Conservation (phyloP, 2,888 invertebrate genomes). For the Lasius fuliginosus region DNA sequence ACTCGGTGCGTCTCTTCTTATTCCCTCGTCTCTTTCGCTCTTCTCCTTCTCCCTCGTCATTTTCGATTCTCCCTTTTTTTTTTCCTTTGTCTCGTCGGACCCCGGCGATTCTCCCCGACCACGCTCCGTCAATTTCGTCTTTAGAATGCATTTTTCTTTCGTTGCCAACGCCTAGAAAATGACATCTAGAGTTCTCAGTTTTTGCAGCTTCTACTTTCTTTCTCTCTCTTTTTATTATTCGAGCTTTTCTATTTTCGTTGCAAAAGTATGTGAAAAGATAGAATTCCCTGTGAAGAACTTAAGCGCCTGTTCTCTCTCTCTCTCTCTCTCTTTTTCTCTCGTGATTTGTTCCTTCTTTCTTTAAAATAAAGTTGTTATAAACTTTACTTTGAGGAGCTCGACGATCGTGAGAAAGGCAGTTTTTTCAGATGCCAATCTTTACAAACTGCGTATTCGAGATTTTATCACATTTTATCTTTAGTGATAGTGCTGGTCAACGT, state of each 20-base stretch:
- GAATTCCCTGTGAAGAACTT: not conserved
- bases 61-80: conserved; percentile 30
- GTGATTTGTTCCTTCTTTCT: conserved; percentile 1
- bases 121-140: conserved; percentile 61
- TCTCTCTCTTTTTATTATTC: conserved; percentile 32
- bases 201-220: not conserved
- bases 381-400: conserved; percentile 7
- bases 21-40: conserved; percentile 58
- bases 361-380: conserved; percentile 32
- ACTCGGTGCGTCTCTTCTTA: conserved; percentile 71
- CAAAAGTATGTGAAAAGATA: conserved; percentile 22
- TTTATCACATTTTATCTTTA: not conserved
- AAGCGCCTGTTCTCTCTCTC: not conserved
- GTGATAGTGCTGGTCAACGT: too few species aligned
- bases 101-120: conserved; percentile 48
- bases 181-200: conserved; percentile 13
- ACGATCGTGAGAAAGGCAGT: not conserved
- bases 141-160: conserved; percentile 51
- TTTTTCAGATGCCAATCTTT: not conserved
- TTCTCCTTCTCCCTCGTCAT: conserved; percentile 18
- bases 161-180: conserved; percentile 24
- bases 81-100: conserved; percentile 56
- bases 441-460: not conserved
- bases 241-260: conserved; percentile 33
- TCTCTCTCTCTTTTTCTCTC: too few species aligned